Base-by-base conservation (phyloP, 1,140 invertebrate genomes). In the Pseudobourletiella spinata region DNA sequence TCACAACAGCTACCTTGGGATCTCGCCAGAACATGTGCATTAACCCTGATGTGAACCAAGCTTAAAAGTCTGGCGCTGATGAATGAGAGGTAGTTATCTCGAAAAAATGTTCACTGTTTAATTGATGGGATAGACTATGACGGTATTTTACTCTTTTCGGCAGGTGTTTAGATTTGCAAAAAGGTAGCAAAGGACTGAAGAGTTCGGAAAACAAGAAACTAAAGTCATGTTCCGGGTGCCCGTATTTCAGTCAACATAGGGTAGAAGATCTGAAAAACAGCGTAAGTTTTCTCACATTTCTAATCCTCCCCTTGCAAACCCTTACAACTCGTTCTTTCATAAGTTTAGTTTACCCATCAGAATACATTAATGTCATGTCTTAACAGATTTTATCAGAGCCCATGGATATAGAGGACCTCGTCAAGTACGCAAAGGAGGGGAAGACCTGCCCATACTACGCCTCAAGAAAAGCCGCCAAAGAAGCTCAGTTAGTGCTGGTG, bases 21-120 rank as follows among this genome's bases (percentile, higher is more conserved):
- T 98, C 95, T 1, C 80, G 95, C 63, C 86, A 90, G 75, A 92
- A 88, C 75, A 85, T 92, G 67, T 98, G 95, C 75, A 86, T 97
- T 44, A 97, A 98, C 77, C 78, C 84, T 44, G 76, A 80, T 63
- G 90, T 99, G 2, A 82, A 77, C 35, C 83, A 81, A 68, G n/a
- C 75, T 98, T 22, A 86, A 85, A 64, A 86, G 83, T 72, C 76
- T 86, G 18, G 82, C 82, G 72, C 76, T 96, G 3, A 95, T 98
- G 22, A 98, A 98, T 82, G 95, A 98, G 76, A 84, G 78, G 79
- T 85, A 74, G 69, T 22, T 22, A 48, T 48, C 11, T 22, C 11
- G 20, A 48, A 22, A 48, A 48, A 39, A 20, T 48, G 20, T 22
- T 54, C 28, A 58, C 16, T 63, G 25, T 65, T 29, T 35, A 48